phyloP scores from a whole-genome alignment of 2,797 vertebrate species.

The Lithobates pipiens region DNA sequence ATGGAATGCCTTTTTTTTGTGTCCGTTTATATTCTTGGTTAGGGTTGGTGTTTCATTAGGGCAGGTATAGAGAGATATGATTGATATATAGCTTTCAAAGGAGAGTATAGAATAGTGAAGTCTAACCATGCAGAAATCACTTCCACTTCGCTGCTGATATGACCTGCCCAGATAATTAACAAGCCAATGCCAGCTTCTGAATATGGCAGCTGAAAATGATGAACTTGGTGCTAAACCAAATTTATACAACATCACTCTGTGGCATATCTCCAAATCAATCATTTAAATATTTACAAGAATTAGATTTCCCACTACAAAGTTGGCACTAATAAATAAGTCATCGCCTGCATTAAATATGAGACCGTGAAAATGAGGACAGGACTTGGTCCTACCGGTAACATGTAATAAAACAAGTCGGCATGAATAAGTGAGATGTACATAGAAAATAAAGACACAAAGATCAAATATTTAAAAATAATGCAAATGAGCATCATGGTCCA shows the following conservation, averaged over 20 bases:
- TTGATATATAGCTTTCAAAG: background rate
- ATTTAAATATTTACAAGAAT: slow-evolving; percentile 23
- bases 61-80: too few species aligned
- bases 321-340: slow-evolving; percentile 37
- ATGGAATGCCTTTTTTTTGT: too few species aligned
- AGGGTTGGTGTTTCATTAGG: too few species aligned
- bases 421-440: slow-evolving; percentile 1
- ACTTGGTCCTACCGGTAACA: background rate
- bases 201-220: background rate
- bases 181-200: background rate
- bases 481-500: background rate
- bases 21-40: too few species aligned
- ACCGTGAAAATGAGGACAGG: slow-evolving; percentile 10
- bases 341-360: slow-evolving; percentile 25
- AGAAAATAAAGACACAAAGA: background rate
- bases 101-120: background rate
- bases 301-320: slow-evolving; percentile 11
- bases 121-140: background rate
- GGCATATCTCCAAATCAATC: slow-evolving; percentile 21
- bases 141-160: background rate
- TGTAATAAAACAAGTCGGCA: slow-evolving; percentile 6
- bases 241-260: background rate
- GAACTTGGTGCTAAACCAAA: background rate
- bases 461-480: background rate
- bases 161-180: background rate